A percentile compares a stretch with the other conserved stretches of the same genome.
Conservation (phyloP, 2,888 invertebrate species). For the Polyommatus iphigenia region DNA sequence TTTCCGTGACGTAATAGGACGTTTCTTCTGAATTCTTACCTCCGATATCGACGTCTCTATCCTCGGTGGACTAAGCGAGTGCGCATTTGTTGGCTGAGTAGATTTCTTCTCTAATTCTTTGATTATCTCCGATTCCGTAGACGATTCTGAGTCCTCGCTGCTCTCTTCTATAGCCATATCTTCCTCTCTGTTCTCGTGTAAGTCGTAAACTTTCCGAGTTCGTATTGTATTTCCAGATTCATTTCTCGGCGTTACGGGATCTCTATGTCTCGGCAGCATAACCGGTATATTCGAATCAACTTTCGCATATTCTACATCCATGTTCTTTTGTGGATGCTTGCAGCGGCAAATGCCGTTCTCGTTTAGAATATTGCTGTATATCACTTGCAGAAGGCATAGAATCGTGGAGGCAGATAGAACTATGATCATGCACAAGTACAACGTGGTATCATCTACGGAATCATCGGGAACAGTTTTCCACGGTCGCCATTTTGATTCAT, state of each 20-base stretch:
- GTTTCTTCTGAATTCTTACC: constrained; percentile 51
- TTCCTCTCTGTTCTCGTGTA: constrained; percentile 66
- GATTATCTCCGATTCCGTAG: constrained; percentile 1
- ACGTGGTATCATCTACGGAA: constrained; percentile 59
- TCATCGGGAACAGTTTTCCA: constrained; percentile 55
- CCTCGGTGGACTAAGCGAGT: constrained; percentile 58
- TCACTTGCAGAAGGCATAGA: constrained; percentile 60
- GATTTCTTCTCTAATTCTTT: constrained; percentile 35
- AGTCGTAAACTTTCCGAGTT: constrained; percentile 63
- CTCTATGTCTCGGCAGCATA: constrained; percentile 48
- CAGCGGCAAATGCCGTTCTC: constrained; percentile 53
- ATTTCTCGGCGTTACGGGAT: constrained; percentile 46
- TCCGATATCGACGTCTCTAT: constrained; percentile 64
- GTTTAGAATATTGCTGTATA: constrained; percentile 57
- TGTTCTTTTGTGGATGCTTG: constrained; percentile 37
- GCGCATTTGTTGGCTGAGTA: constrained; percentile 31
- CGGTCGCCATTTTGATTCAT: constrained; percentile 56
- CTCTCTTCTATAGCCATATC: constrained; percentile 62
- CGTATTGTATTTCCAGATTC: constrained; percentile 51
- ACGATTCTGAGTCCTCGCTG: constrained; percentile 44
- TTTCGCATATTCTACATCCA: constrained; percentile 50
- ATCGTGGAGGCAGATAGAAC: constrained; percentile 53
- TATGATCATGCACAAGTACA: constrained; percentile 54
- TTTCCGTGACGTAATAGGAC: constrained; percentile 37
- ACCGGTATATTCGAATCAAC: constrained; percentile 56